Percentiles rank a stretch among this genome's conserved stretches.
These are phyloP conservation scores for Melierax canorus DNA, from an alignment of 2,113 vertebrate genomes.

Conservation along the genomic window DNA sequence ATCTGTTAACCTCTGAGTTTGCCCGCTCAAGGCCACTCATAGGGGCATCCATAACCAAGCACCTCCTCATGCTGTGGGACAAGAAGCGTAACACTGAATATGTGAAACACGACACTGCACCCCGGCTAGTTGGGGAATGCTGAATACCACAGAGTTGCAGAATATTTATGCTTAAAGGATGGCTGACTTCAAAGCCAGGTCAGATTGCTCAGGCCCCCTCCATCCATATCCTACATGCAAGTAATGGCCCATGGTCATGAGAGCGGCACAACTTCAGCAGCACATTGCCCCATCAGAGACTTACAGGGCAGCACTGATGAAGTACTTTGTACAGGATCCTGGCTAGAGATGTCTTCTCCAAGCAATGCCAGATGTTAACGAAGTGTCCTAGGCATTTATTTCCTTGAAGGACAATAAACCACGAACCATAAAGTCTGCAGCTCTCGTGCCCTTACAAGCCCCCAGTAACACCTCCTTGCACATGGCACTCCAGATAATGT, in stretches of 20 bases:
- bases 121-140: rapidly evolving
- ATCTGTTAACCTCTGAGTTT: constrained; percentile 91
- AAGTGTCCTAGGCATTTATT: not conserved
- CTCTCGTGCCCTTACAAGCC: not conserved
- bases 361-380: not conserved
- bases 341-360: not conserved
- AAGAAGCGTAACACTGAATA: not conserved
- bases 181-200: not conserved
- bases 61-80: too few relatives aligned
- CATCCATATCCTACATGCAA: rapidly evolving
- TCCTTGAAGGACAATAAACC: not conserved
- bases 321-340: not conserved
- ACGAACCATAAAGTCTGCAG: not conserved
- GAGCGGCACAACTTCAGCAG: rapidly evolving
- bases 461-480: not conserved
- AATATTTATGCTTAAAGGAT: not conserved
- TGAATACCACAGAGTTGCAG: not conserved
- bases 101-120: not conserved
- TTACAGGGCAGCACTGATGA: not conserved
- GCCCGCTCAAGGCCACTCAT: constrained; percentile 88
- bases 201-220: not conserved
- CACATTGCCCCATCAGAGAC: rapidly evolving
- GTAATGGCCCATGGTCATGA: rapidly evolving
- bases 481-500: not conserved
- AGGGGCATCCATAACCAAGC: constrained; percentile 89